Evolutionary conservation across 2,888 invertebrate species (phyloP), one percentile per base, ranked within the genome.

Genomic region (Ochropleura leucogaster): DNA sequence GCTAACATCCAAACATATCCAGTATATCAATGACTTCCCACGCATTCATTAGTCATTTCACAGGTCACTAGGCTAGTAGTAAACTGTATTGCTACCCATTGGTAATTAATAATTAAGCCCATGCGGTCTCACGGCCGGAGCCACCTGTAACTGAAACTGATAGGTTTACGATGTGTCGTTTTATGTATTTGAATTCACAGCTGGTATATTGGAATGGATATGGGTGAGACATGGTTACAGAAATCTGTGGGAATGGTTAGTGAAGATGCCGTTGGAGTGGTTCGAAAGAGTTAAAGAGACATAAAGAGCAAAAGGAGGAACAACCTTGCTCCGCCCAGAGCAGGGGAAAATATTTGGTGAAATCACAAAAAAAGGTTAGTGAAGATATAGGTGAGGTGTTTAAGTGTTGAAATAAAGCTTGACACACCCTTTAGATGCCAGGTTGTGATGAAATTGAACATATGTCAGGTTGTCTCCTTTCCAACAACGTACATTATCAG

Each of bases 81-180:
- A 83, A 79, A 68, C 83, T 68, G 70, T 64, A 83, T 68, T n/a
- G 69, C 69, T 82, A 83, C 75, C 57, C 46, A 51, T 51, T 44
- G 16, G 70, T 82, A 80, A 82, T 82, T 82, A 82, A 76, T 82
- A 75, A 83, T 79, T 70, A 72, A 64, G 60, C 64, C 72, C 55
- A 82, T 83, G 55, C 69, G 67, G 64, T 80, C 69, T 72, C 83
- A 80, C 76, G 72, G n/a, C 42, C 42, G 30, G 7, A 55, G 12
- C 47, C 40, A 44, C 8, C n/a, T 44, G 59, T 60, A 65, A 64
- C 53, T 66, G 16, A 49, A 47, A 65, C 63, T 83, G 82, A 72
- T 57, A n/a, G 72, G 49, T 83, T 76, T 79, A 79, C 18, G 80
- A 62, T 59, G 59, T 46, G 70, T 68, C 68, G 7, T 47, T 7